phyloP scores from a whole-genome alignment of 2,113 vertebrate species.

The Haplochromis vanheusdeni region DNA sequence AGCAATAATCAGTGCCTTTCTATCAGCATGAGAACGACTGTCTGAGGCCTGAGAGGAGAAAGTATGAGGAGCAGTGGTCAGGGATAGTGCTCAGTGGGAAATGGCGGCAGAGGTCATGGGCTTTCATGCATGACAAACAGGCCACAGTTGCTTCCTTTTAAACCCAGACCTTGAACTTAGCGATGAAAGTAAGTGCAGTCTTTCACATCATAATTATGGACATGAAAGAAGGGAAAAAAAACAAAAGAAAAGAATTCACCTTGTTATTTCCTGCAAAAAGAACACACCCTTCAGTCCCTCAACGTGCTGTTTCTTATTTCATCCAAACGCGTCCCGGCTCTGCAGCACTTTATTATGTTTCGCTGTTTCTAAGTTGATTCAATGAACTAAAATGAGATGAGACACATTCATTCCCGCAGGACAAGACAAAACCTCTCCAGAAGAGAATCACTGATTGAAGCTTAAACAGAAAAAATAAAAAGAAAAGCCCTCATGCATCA shows the following conservation, averaged over 20 bases:
- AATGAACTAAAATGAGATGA: conserved; percentile 40
- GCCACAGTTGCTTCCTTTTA: neutral
- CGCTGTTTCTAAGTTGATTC: conserved; percentile 22
- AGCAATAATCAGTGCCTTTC: conserved; percentile 22
- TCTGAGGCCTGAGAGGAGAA: neutral
- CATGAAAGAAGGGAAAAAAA: neutral
- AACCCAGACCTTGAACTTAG: neutral
- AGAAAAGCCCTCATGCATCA: neutral
- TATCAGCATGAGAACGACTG: neutral
- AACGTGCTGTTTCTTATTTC: neutral
- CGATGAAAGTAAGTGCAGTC: neutral
- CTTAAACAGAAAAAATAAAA: neutral
- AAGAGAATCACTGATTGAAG: neutral
- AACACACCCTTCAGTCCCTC: neutral
- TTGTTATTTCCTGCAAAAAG: neutral
- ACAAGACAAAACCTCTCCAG: conserved; percentile 13
- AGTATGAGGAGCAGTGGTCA: neutral
- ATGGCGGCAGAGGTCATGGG: conserved; percentile 24
- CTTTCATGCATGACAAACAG: neutral
- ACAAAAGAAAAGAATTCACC: neutral
- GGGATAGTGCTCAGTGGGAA: neutral
- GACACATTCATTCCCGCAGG: conserved; percentile 22
- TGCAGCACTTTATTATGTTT: conserved; percentile 21
- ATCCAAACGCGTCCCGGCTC: neutral
- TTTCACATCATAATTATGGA: neutral